Evolutionary conservation across 2,797 vertebrate species (phyloP), one percentile per base, ranked within the genome.

Genomic region (Sorex maritimensis): DNA sequence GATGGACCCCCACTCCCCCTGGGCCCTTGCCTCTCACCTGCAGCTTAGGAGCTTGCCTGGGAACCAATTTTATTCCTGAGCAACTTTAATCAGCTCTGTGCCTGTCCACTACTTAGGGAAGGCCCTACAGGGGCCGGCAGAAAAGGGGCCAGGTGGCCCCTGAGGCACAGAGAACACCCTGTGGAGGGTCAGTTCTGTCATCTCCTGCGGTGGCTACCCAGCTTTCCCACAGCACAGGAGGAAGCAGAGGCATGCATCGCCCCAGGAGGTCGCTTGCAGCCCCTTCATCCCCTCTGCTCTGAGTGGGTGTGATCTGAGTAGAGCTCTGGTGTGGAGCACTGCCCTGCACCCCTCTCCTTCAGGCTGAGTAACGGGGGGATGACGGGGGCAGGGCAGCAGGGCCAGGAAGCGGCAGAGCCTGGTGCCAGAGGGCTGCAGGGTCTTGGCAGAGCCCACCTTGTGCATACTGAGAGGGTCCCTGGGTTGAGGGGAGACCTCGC

Each of bases 51-150:
- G 10, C 65, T 28, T 67, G 8, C 65, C 24, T 67, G 65, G 65
- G 96, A 88, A 97, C 77, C 52, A 89, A 97, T 98, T 98, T 98
- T 78, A 96, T 19, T 91, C 93, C 65, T 38, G 65, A 97, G 61
- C 19, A 97, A 96, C 10, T 88, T 21, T 2, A 65, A 7, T 94
- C 90, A 28, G 0, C 0, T 17, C 14, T 5, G 12, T 75, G 6
- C 24, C 30, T 1, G 61, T 12, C 23, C 55, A 52, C 2, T 13
- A 63, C 68, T 5, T 26, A 23, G 44, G 68, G 72, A 44, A 3
- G 58, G 41, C 52, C 63, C 17, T 4, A 3, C 41, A 68, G 17
- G 71, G 44, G 1, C 0, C 30, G 34, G 28, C 26, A 61, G 58
- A 61, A 15, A 61, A 23, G 58, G 21, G 21, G 19, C 21, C 58